Percentiles rank a stretch among this genome's conserved stretches.
phyloP scores from a whole-genome alignment of 2,113 vertebrate genomes.

The Cairina moschata region DNA sequence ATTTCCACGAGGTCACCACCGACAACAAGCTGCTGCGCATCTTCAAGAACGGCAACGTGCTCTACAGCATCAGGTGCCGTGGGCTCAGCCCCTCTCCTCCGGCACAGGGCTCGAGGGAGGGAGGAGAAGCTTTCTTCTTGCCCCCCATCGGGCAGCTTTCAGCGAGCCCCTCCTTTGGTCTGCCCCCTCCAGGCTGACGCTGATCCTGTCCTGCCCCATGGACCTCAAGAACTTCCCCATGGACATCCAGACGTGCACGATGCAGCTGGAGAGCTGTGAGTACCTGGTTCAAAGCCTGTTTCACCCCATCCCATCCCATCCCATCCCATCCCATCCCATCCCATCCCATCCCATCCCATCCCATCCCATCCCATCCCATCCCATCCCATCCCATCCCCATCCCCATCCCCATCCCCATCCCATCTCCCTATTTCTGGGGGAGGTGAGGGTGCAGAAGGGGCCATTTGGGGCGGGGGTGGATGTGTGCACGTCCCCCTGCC shows the following conservation, averaged over 20 bases:
- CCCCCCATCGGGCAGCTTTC: fast-evolving
- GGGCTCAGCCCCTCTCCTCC: neutral
- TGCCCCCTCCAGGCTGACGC: conserved; percentile 84
- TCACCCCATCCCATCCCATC: neutral
- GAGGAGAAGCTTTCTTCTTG: neutral
- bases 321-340: too few relatives aligned
- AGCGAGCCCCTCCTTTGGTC: conserved; percentile 19
- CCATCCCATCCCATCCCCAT: too few relatives aligned
- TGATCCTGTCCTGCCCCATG: conserved; percentile 94
- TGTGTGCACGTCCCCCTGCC: fast-evolving
- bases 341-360: neutral
- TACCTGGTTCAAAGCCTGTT: conserved; percentile 20
- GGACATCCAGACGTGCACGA: conserved; percentile 95
- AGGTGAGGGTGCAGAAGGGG: neutral
- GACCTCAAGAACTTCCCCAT: conserved; percentile 98
- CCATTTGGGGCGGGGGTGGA: neutral
- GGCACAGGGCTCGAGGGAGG: neutral
- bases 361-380: neutral
- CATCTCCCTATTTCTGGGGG: neutral
- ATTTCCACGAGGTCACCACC: conserved; percentile 92
- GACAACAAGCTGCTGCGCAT: conserved; percentile 95
- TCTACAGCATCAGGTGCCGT: conserved; percentile 91
- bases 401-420: too few relatives aligned
- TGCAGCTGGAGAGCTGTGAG: conserved; percentile 98
- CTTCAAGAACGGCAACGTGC: conserved; percentile 92